Evolutionary conservation across 1,140 invertebrate genomes (phyloP).

Genomic region (Neodiprion pinetum): DNA sequence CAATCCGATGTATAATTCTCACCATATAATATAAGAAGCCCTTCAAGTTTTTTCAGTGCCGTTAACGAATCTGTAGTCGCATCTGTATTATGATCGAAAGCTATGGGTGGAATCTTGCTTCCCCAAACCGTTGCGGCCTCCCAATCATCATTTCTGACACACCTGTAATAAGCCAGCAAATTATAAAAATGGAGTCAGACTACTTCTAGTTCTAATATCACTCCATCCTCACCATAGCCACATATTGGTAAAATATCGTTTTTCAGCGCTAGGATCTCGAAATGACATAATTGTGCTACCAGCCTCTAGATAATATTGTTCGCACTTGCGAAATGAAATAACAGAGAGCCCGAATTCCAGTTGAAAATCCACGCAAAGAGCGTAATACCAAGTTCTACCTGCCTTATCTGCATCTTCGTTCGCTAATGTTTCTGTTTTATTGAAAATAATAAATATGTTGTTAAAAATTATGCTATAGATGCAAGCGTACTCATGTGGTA

Average conservation of each 20-base stretch:
- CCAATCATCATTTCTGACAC: conserved; percentile 51
- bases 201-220: neutral
- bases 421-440: conserved; percentile 48
- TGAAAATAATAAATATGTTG: conserved; percentile 7
- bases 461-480: conserved; percentile 23
- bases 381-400: conserved; percentile 61
- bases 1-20: conserved; percentile 19
- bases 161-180: conserved; percentile 37
- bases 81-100: conserved; percentile 35
- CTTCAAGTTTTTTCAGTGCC: conserved; percentile 49
- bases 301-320: conserved; percentile 53
- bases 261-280: conserved; percentile 48
- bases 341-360: conserved; percentile 60
- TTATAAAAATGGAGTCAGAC: neutral
- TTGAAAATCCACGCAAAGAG: conserved; percentile 58
- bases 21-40: conserved; percentile 52
- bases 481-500: conserved; percentile 13
- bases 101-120: conserved; percentile 30
- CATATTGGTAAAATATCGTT: conserved; percentile 52
- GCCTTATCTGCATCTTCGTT: conserved; percentile 57
- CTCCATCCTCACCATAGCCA: conserved; percentile 52
- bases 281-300: conserved; percentile 47
- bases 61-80: conserved; percentile 44
- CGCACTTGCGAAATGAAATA: conserved; percentile 45
- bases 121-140: conserved; percentile 47